A percentile compares a stretch with the other conserved stretches of the same genome.
phyloP scores from a whole-genome alignment of 2,797 vertebrate genomes.

The Rhinatrema bivittatum region DNA sequence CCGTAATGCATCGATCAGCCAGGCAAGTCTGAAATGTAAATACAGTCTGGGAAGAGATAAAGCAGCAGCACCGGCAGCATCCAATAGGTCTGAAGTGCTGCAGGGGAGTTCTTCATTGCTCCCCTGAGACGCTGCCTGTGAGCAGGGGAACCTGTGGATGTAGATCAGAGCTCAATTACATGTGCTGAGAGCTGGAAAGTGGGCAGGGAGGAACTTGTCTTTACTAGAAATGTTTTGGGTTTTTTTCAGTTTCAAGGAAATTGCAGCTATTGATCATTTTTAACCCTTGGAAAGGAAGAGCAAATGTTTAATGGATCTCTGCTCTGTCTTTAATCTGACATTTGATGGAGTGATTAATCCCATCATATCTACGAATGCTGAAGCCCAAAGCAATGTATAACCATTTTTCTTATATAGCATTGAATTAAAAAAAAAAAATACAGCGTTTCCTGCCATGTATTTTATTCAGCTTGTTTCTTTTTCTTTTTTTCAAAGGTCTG shows the following conservation, averaged over 20 bases:
- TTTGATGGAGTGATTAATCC: rapidly evolving
- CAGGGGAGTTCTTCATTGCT: conserved; percentile 3
- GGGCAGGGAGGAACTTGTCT: conserved; percentile 45
- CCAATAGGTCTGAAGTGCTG: conserved; percentile 4
- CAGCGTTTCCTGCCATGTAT: too few species aligned
- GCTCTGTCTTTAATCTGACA: rapidly evolving
- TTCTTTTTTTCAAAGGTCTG: too few species aligned
- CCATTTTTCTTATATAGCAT: too few species aligned
- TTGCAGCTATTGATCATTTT: conserved; percentile 30
- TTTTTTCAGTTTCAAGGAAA: conserved; percentile 30
- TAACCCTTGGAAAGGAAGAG: too few species aligned
- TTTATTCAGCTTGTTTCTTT: too few species aligned
- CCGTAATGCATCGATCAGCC: neutral
- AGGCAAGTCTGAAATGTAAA: conserved; percentile 3
- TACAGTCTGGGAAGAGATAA: conserved; percentile 2
- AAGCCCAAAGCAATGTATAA: too few species aligned
- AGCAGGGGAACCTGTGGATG: rapidly evolving
- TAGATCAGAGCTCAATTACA: neutral
- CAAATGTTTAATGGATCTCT: neutral
- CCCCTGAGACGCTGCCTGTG: neutral
- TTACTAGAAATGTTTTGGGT: conserved; percentile 54
- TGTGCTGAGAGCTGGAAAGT: neutral
- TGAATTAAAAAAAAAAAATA: too few species aligned
- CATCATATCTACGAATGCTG: too few species aligned
- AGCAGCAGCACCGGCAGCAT: conserved; percentile 8